These are phyloP conservation scores for Eristalis arbustorum DNA, from an alignment of 2,888 invertebrate genomes.

Conservation along the genomic window DNA sequence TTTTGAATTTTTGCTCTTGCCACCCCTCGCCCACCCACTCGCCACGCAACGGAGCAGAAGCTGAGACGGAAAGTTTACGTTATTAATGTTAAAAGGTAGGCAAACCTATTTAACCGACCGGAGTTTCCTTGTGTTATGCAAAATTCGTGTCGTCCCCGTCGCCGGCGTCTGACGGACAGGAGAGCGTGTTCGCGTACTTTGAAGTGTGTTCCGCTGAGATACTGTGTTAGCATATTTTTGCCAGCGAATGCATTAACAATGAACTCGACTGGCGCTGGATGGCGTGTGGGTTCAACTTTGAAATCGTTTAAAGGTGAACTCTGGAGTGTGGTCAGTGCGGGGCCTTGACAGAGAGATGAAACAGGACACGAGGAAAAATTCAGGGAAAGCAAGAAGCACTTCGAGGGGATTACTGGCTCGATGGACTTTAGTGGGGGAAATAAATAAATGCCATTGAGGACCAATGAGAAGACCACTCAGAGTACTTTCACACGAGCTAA, in stretches of 20 bases:
- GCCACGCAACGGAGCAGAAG: neutral
- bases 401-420: no score
- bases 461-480: no score
- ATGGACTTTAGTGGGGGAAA: no score
- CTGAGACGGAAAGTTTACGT: slow-evolving; percentile 18
- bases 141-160: neutral
- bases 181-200: neutral
- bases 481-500: no score
- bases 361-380: no score
- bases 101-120: slow-evolving; percentile 26
- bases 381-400: no score
- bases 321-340: no score
- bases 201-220: neutral
- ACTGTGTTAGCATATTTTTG: neutral
- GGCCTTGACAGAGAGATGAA: no score
- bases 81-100: slow-evolving; percentile 38
- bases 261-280: neutral
- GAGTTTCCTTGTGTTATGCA: slow-evolving; percentile 9
- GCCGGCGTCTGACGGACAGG: neutral
- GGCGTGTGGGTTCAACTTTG: neutral
- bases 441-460: no score
- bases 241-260: slow-evolving; percentile 14
- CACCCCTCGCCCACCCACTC: neutral
- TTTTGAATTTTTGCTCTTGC: slow-evolving; percentile 3
- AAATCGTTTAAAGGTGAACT: neutral